These are phyloP conservation scores for Gobio gobio DNA, from an alignment of 2,113 vertebrate genomes.

Conservation along the genomic window DNA sequence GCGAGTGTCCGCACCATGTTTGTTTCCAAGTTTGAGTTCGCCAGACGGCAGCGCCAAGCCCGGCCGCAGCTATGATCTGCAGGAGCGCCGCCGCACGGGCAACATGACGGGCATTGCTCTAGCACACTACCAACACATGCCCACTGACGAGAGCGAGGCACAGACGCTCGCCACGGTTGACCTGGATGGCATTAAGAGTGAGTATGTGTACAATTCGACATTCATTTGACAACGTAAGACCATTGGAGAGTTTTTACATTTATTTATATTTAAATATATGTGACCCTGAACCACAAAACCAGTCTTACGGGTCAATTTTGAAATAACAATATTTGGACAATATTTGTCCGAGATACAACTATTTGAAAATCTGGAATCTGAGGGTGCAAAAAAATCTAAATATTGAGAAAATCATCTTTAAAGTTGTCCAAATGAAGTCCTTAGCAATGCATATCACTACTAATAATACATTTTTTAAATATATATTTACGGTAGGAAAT, in stretches of 20 bases:
- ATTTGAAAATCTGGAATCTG: too few species aligned
- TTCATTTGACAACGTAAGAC: not conserved
- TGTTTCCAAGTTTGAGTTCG: constrained; percentile 33
- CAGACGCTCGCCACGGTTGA: constrained; percentile 61
- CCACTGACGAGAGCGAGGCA: constrained; percentile 85
- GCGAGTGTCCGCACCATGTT: constrained; percentile 36
- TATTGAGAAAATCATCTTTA: too few species aligned
- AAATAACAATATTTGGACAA: too few species aligned
- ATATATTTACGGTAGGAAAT: too few species aligned
- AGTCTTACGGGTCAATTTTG: too few species aligned
- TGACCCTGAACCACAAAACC: too few species aligned
- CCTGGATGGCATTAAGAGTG: constrained; percentile 71
- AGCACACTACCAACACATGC: constrained; percentile 84
- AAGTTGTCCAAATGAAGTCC: too few species aligned
- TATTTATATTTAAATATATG: not conserved
- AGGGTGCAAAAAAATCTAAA: too few species aligned
- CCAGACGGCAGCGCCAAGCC: constrained; percentile 62
- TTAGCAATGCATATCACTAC: too few species aligned
- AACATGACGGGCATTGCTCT: constrained; percentile 90
- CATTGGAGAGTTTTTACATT: not conserved
- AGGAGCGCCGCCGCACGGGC: constrained; percentile 89
- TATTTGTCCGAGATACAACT: too few species aligned
- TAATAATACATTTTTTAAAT: too few species aligned
- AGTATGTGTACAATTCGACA: constrained; percentile 31
- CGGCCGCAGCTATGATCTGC: constrained; percentile 92